Base-by-base conservation (phyloP, 2,113 vertebrate genomes). In the Grus americana region DNA sequence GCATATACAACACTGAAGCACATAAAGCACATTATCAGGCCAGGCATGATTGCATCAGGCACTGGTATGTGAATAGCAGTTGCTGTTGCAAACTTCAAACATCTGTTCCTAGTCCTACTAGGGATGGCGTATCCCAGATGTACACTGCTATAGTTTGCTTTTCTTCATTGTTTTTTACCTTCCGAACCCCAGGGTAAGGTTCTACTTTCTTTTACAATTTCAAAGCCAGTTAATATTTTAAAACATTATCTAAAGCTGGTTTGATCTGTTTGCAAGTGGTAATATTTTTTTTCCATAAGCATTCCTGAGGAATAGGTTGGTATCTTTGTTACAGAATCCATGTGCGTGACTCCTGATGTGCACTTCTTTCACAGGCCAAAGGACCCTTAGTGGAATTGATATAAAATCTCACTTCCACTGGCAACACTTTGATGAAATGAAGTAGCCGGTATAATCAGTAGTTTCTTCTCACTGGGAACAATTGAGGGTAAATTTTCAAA, bases 21-120 rank as follows among this genome's bases (percentile, higher is more conserved):
- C 40, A 34, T 5, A 1, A 79, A 65, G 49, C n/a, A 12, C 27
- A 15, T 91, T 86, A 65, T 40, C 68, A 42, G 55, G 57, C 57
- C 74, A 75, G 79, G 83, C 84, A 55, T 63, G 87, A 73, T 5
- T 84, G 65, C 78, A 65, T 67, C 70, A 79, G 57, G 49, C 63
- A 47, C 36, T 65, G 71, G 9, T 21, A 11, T 0, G 12, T 75
- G 93, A 90, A 89, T 36, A 86, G 50, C 55, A 70, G 79, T 80
- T 76, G 44, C 49, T 89, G 34, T 52, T 70, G 68, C 23, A 80
- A 78, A 58, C 27, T 3, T 84, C 46, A 36, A 30, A 66, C 90
- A 74, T 62, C 93, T 93, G 87, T n/a, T 94, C 42, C 32, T 34
- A 47, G 38, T 88, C n/a, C 55, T 90, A 6, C 24, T 27, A 44